Evolutionary conservation across 2,888 invertebrate species (phyloP), one percentile per base, ranked within the genome.

Genomic region (Calliopum simillimum): DNA sequence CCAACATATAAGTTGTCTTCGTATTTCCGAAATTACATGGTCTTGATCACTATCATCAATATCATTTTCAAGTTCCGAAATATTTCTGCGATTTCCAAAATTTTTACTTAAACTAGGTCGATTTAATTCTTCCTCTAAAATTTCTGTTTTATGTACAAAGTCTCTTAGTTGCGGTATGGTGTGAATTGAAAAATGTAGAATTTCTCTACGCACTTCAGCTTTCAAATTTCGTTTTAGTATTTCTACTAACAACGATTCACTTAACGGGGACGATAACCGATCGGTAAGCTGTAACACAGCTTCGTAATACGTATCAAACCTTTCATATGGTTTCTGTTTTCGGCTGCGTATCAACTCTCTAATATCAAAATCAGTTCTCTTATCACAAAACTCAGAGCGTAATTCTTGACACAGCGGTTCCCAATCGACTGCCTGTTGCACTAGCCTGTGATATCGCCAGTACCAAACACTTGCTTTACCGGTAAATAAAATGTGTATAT

Each of bases 231-330:
- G 43, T 1, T 58, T 14, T 5, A 69, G n/a, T 8, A 69, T 69
- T 65, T 71, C 69, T 13, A 71, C 62, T 11, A 71, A 16, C 6
- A 51, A 21, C 2, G 65, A 49, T 14, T 69, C 65, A 4, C 25
- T 1, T 8, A 71, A 41, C 0, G 69, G 69, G 2, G 19, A 4
- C 1, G 43, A 19, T 23, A 71, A 55, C 12, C 69, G 13, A 56
- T 71, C 71, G 3, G 65, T 21, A n/a, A 69, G 47, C 5, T 71
- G 46, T 6, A 69, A 25, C 6, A 72, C n/a, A 1, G 55, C 43
- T 19, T 72, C 69, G 51, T 69, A 69, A 46, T 69, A 72, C 1
- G 63, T 12, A 33, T 73, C 73, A 25, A 73, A 73, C 2, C 12
- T 64, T 65, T 73, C 71, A 19, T 64, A 21, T 2, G 3, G 47